A percentile compares a stretch with the other conserved stretches of the same genome.
Conservation (phyloP, 2,797 vertebrate genomes). For the Arctocebus calabarensis region DNA sequence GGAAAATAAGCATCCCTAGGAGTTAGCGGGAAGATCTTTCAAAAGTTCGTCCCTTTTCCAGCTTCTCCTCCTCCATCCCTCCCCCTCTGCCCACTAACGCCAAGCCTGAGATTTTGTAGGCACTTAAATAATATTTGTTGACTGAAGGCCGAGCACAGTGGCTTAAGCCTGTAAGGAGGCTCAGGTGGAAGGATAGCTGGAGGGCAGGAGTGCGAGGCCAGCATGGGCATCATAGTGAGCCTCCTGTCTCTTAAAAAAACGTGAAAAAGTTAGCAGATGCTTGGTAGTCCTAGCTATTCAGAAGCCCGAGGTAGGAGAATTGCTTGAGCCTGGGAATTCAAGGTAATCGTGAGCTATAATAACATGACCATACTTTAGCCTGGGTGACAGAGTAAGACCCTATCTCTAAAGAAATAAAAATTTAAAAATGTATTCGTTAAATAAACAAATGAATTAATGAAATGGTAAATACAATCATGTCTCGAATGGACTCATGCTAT, state of each 20-base stretch:
- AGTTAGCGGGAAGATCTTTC: not conserved
- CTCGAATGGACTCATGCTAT: not conserved
- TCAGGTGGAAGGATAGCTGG: not conserved
- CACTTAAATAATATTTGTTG: not conserved
- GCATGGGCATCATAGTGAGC: not conserved
- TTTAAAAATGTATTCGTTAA: not conserved
- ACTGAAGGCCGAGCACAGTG: not conserved
- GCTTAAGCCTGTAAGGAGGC: not conserved
- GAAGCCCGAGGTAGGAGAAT: not conserved
- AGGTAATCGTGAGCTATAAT: not conserved
- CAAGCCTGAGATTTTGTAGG: not conserved
- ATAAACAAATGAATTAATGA: not conserved
- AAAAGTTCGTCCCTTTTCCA: not conserved
- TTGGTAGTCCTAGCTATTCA: not conserved
- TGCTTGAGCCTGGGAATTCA: not conserved
- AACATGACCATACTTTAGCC: not conserved
- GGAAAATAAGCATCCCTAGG: not conserved
- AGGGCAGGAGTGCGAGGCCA: not conserved
- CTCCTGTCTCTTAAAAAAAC: not conserved
- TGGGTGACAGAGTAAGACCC: not conserved
- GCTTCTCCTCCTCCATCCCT: not conserved
- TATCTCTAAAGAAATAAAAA: not conserved
- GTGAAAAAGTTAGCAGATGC: not conserved
- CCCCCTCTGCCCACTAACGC: not conserved
- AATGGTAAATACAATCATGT: not conserved